Base-by-base conservation (phyloP, 1,140 invertebrate species). In the Euschistus heros region DNA sequence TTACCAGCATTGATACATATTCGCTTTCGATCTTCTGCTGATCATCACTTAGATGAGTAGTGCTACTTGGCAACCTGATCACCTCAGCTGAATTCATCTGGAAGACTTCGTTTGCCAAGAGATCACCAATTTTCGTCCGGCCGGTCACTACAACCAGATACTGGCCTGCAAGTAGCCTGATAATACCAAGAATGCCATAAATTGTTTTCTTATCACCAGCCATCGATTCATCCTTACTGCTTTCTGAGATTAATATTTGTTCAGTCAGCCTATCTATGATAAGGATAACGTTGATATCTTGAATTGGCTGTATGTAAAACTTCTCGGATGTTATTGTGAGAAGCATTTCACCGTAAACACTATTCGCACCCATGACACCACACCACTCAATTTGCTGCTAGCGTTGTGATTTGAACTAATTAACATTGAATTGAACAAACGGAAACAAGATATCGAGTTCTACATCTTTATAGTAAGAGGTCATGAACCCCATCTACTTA, bases 101-200 rank as follows among this genome's bases (percentile, higher is more conserved):
- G 82, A 88, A 98, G 72, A 99, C 87, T 50, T 88, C 80, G 70
- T 94, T 85, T 1, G 86, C 88, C 73, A 88, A 86, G 65, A 98
- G 82, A 66, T 86, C 86, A 17, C 95, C 95, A 55, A 97, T 82
- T 74, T 88, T 84, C 70, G 86, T 80, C 64, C 89, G 85, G 70
- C 88, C 85, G 18, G 93, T 96, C 60, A 95, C 91, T 0, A 98
- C 86, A 66, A 98, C 81, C 20, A 99, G 79, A 74, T 97, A 94
- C 59, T 86, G 82, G 63, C 93, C 93, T 66, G 90, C 86, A 44
- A 97, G 78, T 0, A 98, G 77, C 66, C 84, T 82, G 59, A 97
- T 88, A 42, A 86, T 86, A n/a, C 95, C 95, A 20, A 97, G 75
- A 60, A 98, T 83, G 2, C 94, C 95, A 81, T 87, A 93, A 68